Evolutionary conservation across 2,888 invertebrate genomes (phyloP).

Genomic region (Eubasilissa splendida): DNA sequence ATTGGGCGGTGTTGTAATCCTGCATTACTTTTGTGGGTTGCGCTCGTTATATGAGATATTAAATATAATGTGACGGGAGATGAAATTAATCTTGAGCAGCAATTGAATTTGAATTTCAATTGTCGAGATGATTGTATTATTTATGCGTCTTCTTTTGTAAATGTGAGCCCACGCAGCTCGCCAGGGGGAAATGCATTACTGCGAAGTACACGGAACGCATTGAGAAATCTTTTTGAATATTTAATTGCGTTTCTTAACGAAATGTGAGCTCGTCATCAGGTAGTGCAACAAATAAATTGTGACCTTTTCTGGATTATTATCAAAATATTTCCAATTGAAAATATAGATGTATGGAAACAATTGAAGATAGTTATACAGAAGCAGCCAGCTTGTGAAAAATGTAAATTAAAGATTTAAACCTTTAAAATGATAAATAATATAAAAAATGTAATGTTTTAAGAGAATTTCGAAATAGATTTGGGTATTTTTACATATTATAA

Average conservation of each 20-base stretch:
- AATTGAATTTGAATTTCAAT: slow-evolving; percentile 56
- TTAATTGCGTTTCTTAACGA: not conserved
- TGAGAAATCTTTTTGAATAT: not conserved
- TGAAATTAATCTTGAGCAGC: slow-evolving; percentile 50
- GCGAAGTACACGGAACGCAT: too few species aligned
- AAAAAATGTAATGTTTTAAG: too few species aligned
- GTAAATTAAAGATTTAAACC: too few species aligned
- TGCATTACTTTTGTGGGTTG: not conserved
- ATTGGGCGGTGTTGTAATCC: slow-evolving; percentile 1
- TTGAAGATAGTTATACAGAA: too few species aligned
- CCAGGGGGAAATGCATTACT: not conserved
- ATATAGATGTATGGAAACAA: too few species aligned
- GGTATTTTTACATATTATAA: too few species aligned
- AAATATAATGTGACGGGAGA: slow-evolving; percentile 22
- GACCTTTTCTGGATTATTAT: too few species aligned
- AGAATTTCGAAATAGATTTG: too few species aligned
- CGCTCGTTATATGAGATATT: not conserved
- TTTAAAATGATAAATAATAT: too few species aligned
- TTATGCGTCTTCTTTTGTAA: slow-evolving; percentile 44
- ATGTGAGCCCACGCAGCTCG: slow-evolving; percentile 44
- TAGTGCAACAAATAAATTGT: not conserved
- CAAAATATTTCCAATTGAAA: too few species aligned
- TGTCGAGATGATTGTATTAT: slow-evolving; percentile 53
- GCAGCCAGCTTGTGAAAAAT: too few species aligned
- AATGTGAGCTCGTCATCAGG: not conserved